Evolutionary conservation across 2,888 invertebrate species (phyloP), one percentile per base, ranked within the genome.

Genomic region (Eudasyphora cyanicolor): DNA sequence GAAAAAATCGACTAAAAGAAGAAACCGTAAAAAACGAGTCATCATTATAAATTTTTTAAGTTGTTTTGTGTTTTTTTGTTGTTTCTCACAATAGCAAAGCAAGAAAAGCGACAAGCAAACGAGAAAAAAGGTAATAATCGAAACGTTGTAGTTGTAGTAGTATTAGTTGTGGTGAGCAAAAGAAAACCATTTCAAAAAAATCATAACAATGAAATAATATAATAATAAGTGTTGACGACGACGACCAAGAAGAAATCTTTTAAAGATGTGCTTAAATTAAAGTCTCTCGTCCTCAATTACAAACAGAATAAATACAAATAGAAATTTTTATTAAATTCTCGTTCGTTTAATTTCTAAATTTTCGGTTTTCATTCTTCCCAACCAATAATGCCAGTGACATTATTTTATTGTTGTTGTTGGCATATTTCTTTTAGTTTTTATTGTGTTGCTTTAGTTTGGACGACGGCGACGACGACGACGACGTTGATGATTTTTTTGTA

Each of bases 21-120:
- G 81, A 84, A 78, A 78, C 81, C 84, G 81, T 84, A 84, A 84
- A 71, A 78, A 84, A 84, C 84, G 84, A 84, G 84, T 84, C 84
- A 84, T 84, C 84, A 76, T 81, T 80, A 60, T 64, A 51, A 74
- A 38, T 60, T 82, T 79, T 76, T 82, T 67, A 38, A 67, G 42
- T 71, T 76, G 51, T 76, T 32, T 45, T 27, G 35, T 62, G 64
- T 74, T 80, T n/a, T n/a, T 71, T 64, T 60, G 67, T 78, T 75
- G 24, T 71, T 83, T 69, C 38, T 64, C 19, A 35, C 21, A 35
- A 64, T 12, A 24, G 24, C 19, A 54, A 64, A 64, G 64, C 45
- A 45, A 35, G 64, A 10, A 51, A 67, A 67, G n/a, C 21, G n/a
- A 51, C 49, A 71, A 42, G 19, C n/a, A 71, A 45, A 45, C 21